A percentile compares a stretch with the other conserved stretches of the same genome.
These are phyloP conservation scores for Tenebrosternarchus preto DNA, from an alignment of 2,113 vertebrate genomes.

Conservation along the genomic window DNA sequence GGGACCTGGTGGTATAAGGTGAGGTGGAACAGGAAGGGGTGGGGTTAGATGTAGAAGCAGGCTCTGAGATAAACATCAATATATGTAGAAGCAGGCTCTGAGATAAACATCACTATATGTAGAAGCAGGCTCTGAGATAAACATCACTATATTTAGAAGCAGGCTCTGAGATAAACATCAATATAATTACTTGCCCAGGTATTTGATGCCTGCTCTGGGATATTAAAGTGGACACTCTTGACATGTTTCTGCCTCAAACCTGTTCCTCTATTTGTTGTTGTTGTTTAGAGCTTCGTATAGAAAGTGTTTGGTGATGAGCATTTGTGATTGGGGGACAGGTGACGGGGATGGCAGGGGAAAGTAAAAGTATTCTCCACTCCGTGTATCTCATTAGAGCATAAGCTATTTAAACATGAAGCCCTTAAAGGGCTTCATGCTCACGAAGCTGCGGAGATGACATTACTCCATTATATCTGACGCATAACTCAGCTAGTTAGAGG, in stretches of 20 bases:
- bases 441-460: not conserved
- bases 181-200: not conserved
- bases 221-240: not conserved
- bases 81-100: not conserved
- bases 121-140: not conserved
- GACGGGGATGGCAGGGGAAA: no score
- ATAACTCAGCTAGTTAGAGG: not conserved
- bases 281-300: not conserved
- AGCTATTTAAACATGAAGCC: no score
- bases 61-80: not conserved
- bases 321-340: no score
- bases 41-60: not conserved
- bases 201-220: not conserved
- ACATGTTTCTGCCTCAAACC: not conserved
- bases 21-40: no score
- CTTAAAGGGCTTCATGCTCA: not conserved
- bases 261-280: not conserved
- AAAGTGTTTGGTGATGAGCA: not conserved
- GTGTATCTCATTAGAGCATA: no score
- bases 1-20: not conserved
- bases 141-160: not conserved
- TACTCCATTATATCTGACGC: not conserved
- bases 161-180: not conserved
- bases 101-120: not conserved
- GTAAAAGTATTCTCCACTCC: no score